Evolutionary conservation across 2,888 invertebrate species (phyloP).

Genomic region (Sesia apiformis): DNA sequence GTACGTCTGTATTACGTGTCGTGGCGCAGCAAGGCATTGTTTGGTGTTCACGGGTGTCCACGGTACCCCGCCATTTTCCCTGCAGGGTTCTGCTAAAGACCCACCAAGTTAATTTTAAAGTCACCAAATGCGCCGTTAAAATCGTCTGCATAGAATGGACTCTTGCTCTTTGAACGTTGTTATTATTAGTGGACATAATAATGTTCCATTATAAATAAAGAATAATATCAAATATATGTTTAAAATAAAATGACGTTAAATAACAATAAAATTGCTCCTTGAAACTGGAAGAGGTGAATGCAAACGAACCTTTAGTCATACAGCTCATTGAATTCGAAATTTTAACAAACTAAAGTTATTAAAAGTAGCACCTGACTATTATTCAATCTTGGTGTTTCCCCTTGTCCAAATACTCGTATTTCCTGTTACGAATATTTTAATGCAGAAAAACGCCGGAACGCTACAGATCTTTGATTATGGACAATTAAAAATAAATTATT

Average conservation of each 20-base stretch:
- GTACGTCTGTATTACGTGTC: slow-evolving; percentile 40
- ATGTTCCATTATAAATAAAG: slow-evolving; percentile 9
- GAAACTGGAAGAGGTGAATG: too few relatives aligned
- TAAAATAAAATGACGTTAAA: too few relatives aligned
- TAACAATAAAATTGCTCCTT: too few relatives aligned
- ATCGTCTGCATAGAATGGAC: slow-evolving; percentile 38
- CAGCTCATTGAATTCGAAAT: too few relatives aligned
- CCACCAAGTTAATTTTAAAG: slow-evolving; percentile 55
- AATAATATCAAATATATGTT: too few relatives aligned
- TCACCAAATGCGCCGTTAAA: slow-evolving; percentile 56
- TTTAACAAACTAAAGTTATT: too few relatives aligned
- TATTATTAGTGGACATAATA: slow-evolving; percentile 29
- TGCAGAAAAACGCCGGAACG: too few relatives aligned
- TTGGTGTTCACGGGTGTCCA: slow-evolving; percentile 58
- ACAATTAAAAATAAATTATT: slow-evolving; percentile 33
- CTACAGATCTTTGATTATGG: neutral
- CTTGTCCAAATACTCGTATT: too few relatives aligned
- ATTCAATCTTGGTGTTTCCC: too few relatives aligned
- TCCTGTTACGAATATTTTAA: too few relatives aligned
- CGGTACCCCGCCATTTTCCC: slow-evolving; percentile 64
- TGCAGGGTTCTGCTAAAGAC: slow-evolving; percentile 65
- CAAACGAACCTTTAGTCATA: too few relatives aligned
- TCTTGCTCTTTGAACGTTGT: slow-evolving; percentile 43
- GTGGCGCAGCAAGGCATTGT: slow-evolving; percentile 45
- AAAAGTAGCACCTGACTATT: too few relatives aligned